Base-by-base conservation (phyloP, 1,140 invertebrate species). In the Campodea augens region DNA sequence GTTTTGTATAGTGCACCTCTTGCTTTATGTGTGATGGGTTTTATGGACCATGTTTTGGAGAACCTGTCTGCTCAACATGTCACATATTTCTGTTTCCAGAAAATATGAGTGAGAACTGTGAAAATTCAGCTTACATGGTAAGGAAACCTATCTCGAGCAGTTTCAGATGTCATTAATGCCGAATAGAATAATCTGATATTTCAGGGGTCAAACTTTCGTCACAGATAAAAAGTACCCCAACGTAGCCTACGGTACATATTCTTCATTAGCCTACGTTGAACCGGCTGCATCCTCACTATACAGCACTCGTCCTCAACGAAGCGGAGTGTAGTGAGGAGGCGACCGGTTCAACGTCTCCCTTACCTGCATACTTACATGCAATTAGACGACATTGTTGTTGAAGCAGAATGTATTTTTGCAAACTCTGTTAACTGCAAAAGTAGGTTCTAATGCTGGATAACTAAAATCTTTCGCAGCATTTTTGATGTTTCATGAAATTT, bases 41-140 rank as follows among this genome's bases (percentile, higher is more conserved):
- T 61, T 93, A 92, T 65, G 87, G 87, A 1, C 81, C 84, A 1
- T 86, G 77, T 63, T 91, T 86, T 62, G 83, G 78, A 18, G 83
- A 92, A 57, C 86, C 87, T 18, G 73, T 91, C n/a, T 95, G 90
- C 62, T 71, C 78, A 5, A 90, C 85, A 1, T 95, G 90, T 56
- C 90, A 95, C 62, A 70, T 82, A 41, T 93, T 92, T 66, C 61
- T 95, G 4, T 92, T 84, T 59, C 80, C 82, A 5, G 75, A 81
- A 59, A 79, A 86, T 52, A 72, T 81, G 44, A 65, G 65, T 52
- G 55, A 53, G 49, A 45, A 43, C 29, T 23, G 20, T 36, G 10
- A 24, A 44, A 5, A 29, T 47, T 45, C 41, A 22, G 18, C 41
- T 10, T 52, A 24, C 53, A 57, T 5, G 44, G 60, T 38, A 54